phyloP scores from a whole-genome alignment of 2,888 invertebrate species.

The Abrostola triplasia region DNA sequence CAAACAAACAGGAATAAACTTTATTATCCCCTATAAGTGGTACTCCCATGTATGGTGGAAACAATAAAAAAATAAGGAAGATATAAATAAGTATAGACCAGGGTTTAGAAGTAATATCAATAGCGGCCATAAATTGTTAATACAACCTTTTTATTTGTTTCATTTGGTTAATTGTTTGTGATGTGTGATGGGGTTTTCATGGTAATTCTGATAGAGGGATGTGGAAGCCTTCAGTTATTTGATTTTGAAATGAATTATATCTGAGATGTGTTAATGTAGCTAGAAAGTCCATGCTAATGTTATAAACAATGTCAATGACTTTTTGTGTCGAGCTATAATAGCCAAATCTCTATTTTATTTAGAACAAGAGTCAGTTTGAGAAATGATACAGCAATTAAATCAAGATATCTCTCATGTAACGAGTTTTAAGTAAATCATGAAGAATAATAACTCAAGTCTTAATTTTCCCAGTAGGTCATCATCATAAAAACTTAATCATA shows the following conservation, averaged over 20 bases:
- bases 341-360: too few species aligned
- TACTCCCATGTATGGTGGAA: constrained; percentile 31
- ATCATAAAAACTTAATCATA: too few species aligned
- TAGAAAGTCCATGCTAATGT: too few species aligned
- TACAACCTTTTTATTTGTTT: constrained; percentile 52
- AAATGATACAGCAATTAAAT: too few species aligned
- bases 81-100: constrained; percentile 51
- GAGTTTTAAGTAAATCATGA: too few species aligned
- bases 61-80: constrained; percentile 53
- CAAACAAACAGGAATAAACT: constrained; percentile 49
- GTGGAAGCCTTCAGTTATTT: neutral
- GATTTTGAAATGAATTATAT: neutral
- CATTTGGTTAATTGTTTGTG: constrained; percentile 53
- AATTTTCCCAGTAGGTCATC: too few species aligned
- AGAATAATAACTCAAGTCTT: too few species aligned
- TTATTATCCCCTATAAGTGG: constrained; percentile 48
- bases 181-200: constrained; percentile 21
- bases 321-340: too few species aligned
- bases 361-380: neutral
- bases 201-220: neutral
- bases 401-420: too few species aligned
- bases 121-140: constrained; percentile 45
- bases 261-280: neutral
- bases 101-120: constrained; percentile 39
- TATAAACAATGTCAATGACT: too few species aligned